Percentiles rank a stretch among this genome's conserved stretches.
phyloP scores from a whole-genome alignment of 2,113 vertebrate species.

The Barbus barbus region DNA sequence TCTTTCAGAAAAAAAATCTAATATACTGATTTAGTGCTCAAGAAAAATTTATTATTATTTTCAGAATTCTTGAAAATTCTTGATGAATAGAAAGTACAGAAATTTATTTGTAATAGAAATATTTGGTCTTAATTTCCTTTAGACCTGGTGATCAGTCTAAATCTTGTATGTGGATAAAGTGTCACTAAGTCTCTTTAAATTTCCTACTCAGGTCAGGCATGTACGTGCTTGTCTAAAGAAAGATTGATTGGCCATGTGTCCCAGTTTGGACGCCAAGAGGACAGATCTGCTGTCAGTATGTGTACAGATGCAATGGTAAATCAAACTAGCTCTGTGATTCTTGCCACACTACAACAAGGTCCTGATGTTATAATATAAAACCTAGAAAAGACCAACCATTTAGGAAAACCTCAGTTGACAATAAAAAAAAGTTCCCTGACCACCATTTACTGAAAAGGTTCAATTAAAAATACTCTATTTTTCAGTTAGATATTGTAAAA shows the following conservation, averaged over 20 bases:
- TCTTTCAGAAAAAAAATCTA: background rate
- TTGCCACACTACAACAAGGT: background rate
- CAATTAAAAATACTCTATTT: background rate
- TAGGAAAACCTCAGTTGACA: background rate
- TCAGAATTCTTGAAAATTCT: background rate
- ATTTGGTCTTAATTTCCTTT: background rate
- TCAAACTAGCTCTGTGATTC: background rate
- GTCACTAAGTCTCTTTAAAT: constrained; percentile 26
- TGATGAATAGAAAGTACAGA: background rate
- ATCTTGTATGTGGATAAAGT: constrained; percentile 12
- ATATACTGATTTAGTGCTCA: background rate
- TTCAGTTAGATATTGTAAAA: background rate
- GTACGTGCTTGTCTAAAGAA: background rate
- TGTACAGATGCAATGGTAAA: background rate
- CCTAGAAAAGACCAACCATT: background rate
- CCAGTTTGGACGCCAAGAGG: background rate
- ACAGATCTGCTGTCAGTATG: background rate
- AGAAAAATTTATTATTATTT: background rate
- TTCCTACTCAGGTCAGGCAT: constrained; percentile 6
- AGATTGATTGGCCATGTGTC: background rate
- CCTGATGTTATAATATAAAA: background rate
- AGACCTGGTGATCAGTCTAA: background rate
- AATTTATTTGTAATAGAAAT: background rate
- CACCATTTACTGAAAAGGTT: background rate
- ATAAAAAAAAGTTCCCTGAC: background rate